Percentiles rank a stretch among this genome's conserved stretches.
These are phyloP conservation scores for Phataginus tetradactyla DNA, from an alignment of 2,797 vertebrate species.

Conservation along the genomic window DNA sequence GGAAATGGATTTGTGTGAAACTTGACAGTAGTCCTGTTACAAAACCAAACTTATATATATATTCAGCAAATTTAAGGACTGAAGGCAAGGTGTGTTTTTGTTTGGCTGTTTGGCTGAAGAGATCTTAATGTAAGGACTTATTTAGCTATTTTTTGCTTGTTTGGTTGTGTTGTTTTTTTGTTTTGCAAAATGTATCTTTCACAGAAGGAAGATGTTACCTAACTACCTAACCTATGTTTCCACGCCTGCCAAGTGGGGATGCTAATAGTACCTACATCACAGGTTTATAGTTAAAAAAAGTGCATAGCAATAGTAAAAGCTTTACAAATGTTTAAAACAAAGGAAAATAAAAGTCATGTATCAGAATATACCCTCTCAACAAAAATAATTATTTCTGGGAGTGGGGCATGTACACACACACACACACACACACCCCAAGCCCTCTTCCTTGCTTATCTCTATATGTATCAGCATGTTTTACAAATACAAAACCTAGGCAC, in stretches of 20 bases:
- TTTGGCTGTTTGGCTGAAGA: background rate
- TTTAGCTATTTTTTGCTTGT: background rate
- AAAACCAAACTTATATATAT: background rate
- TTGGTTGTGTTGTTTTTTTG: background rate
- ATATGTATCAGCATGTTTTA: background rate
- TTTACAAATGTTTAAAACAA: background rate
- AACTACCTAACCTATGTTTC: background rate
- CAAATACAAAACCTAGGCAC: background rate
- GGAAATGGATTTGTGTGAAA: background rate
- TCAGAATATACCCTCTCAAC: background rate
- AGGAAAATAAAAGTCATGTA: background rate
- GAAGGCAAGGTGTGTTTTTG: background rate
- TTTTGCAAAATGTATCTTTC: background rate
- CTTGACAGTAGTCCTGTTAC: background rate
- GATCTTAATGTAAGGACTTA: background rate
- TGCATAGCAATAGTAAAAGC: background rate
- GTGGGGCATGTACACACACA: accelerated
- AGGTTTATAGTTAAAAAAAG: background rate
- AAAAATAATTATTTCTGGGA: background rate
- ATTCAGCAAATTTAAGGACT: background rate
- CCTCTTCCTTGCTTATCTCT: background rate
- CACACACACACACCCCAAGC: background rate
- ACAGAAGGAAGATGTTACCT: accelerated
- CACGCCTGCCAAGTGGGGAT: background rate
- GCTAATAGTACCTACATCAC: background rate